Evolutionary conservation across 2,888 invertebrate species (phyloP), one percentile per base, ranked within the genome.

Genomic region (Rhabditoides inermis): DNA sequence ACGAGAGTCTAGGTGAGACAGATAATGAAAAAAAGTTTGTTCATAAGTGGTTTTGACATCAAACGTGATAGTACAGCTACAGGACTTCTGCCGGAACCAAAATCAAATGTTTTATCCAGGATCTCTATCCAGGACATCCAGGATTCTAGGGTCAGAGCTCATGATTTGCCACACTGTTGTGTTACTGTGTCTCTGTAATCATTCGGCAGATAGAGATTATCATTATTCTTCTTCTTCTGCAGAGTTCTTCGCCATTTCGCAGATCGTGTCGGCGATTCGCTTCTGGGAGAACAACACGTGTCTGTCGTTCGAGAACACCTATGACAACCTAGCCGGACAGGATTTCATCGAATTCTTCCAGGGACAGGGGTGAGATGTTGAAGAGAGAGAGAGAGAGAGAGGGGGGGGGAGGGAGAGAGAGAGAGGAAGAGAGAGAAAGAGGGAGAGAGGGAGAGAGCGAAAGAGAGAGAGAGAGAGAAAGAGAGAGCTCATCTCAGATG

Each of bases 311-410:
- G 61, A 67, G 44, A 66, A 70, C 37, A 58, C 58, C 4, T 56
- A 60, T 3, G 65, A 68, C 18, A 44, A 46, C 3, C 58, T 49
- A 0, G 55, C 58, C 10, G 63, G 62, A 5, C 65, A 61, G 5
- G 73, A 75, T 41, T 68, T 68, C 53, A 62, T 75, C 30, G 71
- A 71, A 49, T 75, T 75, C 58, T 75, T 75, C 61, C 63, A 66
- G 41, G 75, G 74, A 46, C 67, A 66, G 37, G 73, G 72, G 70
- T 69, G n/a, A 36, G 46, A 39, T 28, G 45, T 26, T n/a, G 26
- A 3, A 3, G n/a, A 45, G 45, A 42, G 5, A 20, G 15, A 23
- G 42, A 42, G 25, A 18, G 23, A 22, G 74, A 46, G 65, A 66
- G 37, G 73, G 72, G 70, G 68, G n/a, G 30, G 46, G 30, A n/a